Evolutionary conservation across 2,113 vertebrate genomes (phyloP), one percentile per base, ranked within the genome.

Genomic region (Dendropsophus ebraccatus): DNA sequence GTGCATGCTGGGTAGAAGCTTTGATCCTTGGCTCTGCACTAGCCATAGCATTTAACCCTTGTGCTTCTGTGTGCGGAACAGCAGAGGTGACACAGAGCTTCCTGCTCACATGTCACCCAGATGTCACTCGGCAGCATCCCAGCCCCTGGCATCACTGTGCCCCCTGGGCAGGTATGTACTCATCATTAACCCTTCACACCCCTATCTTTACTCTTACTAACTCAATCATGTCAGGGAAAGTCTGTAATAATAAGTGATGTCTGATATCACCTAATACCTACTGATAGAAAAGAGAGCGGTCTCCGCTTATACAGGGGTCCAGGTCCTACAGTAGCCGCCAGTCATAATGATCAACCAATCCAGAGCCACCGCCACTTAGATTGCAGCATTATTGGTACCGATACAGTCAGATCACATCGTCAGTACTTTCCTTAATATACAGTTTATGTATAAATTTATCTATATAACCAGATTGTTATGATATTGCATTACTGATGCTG

Each of bases 1-100:
- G 30, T 72, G 81, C 81, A 82, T 82, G 65, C 45, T 82, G 81
- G 81, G 81, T 70, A 13, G 35, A 62, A 35, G 56, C 78, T 81
- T n/a, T 62, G 14, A 16, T 47, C 76, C 50, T 37, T 6, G 47
- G 25, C 30, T 37, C 28, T 56, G 76, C 10, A 35, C 76, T 58
- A 37, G 32, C 28, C 52, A 37, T n/a, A 62, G 78, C 37, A 21
- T 28, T 62, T 81, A 81, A 81, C 78, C 78, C 56, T 62, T 81
- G 21, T 41, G 5, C 35, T 47, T 35, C 56, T 16, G 78, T 17
- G 35, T 45, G 19, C 30, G 23, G 35, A 41, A 35, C 56, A 60
- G 35, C 12, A 56, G 76, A 23, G 35, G 54, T 58, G 77, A 60
- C 52, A 76, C 23, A 50, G 73, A 49, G 25, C 28, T 21, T n/a